Base-by-base conservation (phyloP, 2,888 invertebrate genomes). In the Drosophila melanocephala region DNA sequence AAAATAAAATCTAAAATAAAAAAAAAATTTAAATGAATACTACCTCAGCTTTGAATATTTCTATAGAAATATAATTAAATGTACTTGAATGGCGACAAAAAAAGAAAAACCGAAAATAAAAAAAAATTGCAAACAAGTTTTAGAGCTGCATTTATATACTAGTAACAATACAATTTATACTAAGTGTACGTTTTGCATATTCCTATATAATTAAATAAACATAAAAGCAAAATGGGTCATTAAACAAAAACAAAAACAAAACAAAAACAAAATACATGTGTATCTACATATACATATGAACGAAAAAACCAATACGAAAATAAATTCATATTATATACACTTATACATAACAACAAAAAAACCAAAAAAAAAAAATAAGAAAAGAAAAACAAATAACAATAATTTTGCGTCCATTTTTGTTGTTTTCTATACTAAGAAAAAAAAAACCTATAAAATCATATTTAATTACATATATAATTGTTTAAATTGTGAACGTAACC, bases 11-110 rank as follows among this genome's bases (percentile, higher is more conserved):
- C 47, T 5, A 60, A 51, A 69, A 72, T 5, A 72, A 12, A 61
- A 81, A 75, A 72, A 80, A 60, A 79, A 59, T 76, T 71, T 85
- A 81, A 82, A 87, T 77, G 80, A 84, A 90, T 89, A 91, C 92
- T 92, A 92, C 92, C 92, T 92, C 92, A 92, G 88, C 81, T 79
- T 90, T 82, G 87, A 85, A 90, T 89, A 92, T 91, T 91, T 91
- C 89, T 84, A 90, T 88, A 84, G 86, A 84, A 87, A 81, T 84
- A 76, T 81, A 81, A 87, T 81, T 84, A 75, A 87, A 91, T 79
- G 87, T 89, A 79, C 77, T 83, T 80, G 74, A 80, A 75, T 70
- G 81, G 65, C 68, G 19, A 79, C 65, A 67, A 75, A 69, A 72
- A 60, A 65, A 63, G 74, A 56, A 58, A 22, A 72, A 62, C 53